Evolutionary conservation across 2,888 invertebrate genomes (phyloP), one percentile per base, ranked within the genome.

Genomic region (Latrodectus hesperus): DNA sequence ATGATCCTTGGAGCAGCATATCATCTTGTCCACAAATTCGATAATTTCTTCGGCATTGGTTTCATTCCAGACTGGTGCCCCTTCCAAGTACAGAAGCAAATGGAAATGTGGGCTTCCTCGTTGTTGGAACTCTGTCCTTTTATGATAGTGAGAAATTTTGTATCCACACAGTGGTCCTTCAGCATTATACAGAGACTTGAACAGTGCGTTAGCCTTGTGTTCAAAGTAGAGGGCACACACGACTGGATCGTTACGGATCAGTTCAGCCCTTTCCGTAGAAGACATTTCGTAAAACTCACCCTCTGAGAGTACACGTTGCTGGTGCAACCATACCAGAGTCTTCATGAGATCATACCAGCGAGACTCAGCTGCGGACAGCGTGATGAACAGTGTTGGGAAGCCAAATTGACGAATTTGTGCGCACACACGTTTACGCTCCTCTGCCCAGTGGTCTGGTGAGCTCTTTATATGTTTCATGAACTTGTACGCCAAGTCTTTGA

Each of bases 201-300:
- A 90, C 88, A 53, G 55, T 64, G 73, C 76, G 26, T 89, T 70
- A 49, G 90, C 78, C 72, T 90, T 75, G 55, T 90, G 75, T 68
- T 91, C 90, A 84, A 90, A 90, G 88, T 90, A 90, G 22, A 89
- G 26, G 10, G 90, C 89, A 70, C 90, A 90, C 11, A 89, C 91
- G 4, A 90, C 90, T 16, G 90, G 91, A 75, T 91, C 89, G 12
- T 89, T 72, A 12, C 84, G 86, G 8, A 91, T 89, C 10, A 84
- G 72, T 78, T 49, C n/a, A 16, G 16, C n/a, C 16, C 26, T 52
- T 1, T 26, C 10, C 10, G 9, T n/a, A 11, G 49, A 26, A 38
- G 17, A 1, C 68, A 68, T 68, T 68, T 17, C 26, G 2, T 5
- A 6, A 68, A 26, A 68, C 26, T 68, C 68, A 8, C 22, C 1